These are phyloP conservation scores for Istiophorus platypterus DNA, from an alignment of 2,113 vertebrate species.

Conservation along the genomic window DNA sequence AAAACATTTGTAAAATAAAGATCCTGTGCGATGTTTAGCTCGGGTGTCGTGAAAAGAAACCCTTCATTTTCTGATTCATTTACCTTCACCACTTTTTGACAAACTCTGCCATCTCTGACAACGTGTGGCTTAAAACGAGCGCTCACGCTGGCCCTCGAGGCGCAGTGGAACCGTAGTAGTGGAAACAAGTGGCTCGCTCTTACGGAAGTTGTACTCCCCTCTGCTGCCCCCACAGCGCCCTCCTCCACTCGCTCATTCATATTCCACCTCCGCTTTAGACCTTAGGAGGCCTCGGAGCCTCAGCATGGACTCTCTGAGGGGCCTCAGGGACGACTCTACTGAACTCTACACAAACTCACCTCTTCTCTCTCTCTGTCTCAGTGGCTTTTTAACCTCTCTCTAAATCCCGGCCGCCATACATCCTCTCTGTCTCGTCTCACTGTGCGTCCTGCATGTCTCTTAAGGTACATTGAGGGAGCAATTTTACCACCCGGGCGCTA, in stretches of 20 bases:
- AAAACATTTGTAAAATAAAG: no score
- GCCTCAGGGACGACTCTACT: background rate
- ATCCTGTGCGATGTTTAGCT: no score
- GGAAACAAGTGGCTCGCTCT: background rate
- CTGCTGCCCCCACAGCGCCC: background rate
- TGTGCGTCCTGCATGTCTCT: conserved; percentile 8
- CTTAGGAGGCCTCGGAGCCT: background rate
- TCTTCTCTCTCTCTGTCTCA: background rate
- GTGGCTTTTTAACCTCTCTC: background rate
- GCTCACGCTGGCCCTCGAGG: background rate
- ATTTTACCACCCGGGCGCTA: background rate
- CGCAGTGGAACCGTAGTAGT: background rate
- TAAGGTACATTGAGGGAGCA: background rate
- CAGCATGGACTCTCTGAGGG: background rate
- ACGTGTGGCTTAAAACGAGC: background rate
- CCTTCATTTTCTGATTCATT: no score
- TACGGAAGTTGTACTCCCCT: background rate
- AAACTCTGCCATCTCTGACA: no score
- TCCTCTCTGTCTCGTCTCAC: background rate
- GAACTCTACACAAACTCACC: background rate
- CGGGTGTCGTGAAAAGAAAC: no score
- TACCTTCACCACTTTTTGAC: no score
- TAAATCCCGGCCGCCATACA: background rate
- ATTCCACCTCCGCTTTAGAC: conserved; percentile 3
- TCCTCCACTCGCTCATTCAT: background rate